Evolutionary conservation across 2,113 vertebrate species (phyloP).

Genomic region (Hippocampus comes): DNA sequence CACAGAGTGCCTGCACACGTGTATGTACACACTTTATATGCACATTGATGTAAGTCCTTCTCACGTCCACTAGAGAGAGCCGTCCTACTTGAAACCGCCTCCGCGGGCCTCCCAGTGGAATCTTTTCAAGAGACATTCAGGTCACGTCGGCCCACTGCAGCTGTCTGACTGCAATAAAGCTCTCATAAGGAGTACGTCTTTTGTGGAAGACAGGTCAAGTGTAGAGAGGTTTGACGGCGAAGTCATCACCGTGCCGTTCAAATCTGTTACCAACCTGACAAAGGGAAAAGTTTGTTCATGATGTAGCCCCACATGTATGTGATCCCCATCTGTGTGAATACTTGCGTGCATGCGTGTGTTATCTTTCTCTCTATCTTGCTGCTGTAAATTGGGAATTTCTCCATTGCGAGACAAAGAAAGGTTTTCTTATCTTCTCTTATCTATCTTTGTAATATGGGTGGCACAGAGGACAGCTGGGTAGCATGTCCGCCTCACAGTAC

Average conservation of each 20-base stretch:
- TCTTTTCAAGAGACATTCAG: slow-evolving; percentile 29
- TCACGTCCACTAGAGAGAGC: slow-evolving; percentile 42
- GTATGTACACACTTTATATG: slow-evolving; percentile 71
- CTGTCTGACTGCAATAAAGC: slow-evolving; percentile 21
- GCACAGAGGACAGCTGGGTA: no score
- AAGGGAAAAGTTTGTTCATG: background rate
- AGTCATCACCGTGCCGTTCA: background rate
- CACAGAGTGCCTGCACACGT: slow-evolving; percentile 98
- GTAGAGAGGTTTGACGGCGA: background rate
- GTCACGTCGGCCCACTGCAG: slow-evolving; percentile 45
- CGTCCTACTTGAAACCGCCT: slow-evolving; percentile 10
- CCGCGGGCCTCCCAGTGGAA: background rate
- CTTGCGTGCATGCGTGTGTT: no score
- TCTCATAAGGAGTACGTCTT: background rate
- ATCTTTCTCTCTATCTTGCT: no score
- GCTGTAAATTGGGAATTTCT: no score
- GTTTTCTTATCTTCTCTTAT: no score
- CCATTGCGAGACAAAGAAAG: no score
- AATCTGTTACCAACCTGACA: background rate
- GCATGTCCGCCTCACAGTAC: no score
- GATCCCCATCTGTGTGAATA: no score
- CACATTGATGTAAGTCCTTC: background rate
- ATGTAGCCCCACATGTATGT: background rate
- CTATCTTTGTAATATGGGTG: no score
- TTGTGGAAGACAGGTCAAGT: background rate